Evolutionary conservation across 2,797 vertebrate species (phyloP), one percentile per base, ranked within the genome.

Genomic region (Etheostoma nigrum): DNA sequence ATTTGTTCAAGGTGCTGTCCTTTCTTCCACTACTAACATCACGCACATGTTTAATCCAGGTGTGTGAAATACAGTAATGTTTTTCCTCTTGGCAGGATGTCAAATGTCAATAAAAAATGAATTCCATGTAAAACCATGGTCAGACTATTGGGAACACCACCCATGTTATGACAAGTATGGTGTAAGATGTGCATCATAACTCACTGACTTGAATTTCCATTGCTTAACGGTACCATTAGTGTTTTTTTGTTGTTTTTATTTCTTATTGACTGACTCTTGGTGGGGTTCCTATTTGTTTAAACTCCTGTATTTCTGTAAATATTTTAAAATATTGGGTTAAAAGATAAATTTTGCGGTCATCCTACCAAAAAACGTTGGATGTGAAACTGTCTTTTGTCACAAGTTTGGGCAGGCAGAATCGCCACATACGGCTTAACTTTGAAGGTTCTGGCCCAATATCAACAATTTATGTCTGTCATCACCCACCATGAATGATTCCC

Each of bases 381-480:
- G 68, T 36, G 6, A 54, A 67, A 64, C 36, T 21, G 12, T 60
- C 45, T 4, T 72, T 74, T 70, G 76, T 85, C 82, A 62, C 60
- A 64, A 23, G 61, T 44, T 78, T 72, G 79, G 72, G 71, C 78
- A 72, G 47, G 40, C 33, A 53, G 11, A 14, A 15, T 2, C 1
- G 25, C 30, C 69, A 69, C 45, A 30, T 25, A 30, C 4, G 33
- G 45, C 13, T 21, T 45, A 67, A 59, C 64, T 40, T 40, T 63
- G 70, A 51, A 70, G 52, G 15, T 45, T 54, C 52, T 89, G 87
- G 81, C 80, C 21, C 25, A 9, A 11, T 23, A 44, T 77, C 87
- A 91, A 77, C 78, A 81, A 80, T 83, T 30, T 78, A 61, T 73
- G 25, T 68, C 59, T 30, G 27, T 74, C 59, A 80, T 86, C 81